Conservation (phyloP, 2,888 invertebrate genomes). For the Coecobrya sp. region DNA sequence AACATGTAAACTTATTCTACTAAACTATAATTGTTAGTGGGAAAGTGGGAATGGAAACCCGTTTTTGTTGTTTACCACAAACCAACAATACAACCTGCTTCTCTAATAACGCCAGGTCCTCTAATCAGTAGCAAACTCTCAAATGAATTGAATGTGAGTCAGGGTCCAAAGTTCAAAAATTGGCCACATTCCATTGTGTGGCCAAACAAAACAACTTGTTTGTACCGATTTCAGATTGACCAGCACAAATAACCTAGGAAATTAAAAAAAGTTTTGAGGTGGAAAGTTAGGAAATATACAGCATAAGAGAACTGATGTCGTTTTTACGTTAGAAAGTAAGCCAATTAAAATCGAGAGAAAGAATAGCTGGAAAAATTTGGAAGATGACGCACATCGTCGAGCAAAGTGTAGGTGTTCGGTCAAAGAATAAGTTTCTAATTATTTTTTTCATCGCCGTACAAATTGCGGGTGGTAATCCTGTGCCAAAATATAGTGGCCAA, state of each 20-base stretch:
- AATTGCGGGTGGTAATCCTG: not conserved
- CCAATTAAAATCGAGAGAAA: not conserved
- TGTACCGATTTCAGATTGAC: too few relatives aligned
- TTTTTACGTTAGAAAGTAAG: not conserved
- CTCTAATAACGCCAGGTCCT: too few relatives aligned
- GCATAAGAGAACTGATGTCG: not conserved
- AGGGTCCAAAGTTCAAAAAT: too few relatives aligned
- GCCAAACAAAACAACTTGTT: too few relatives aligned
- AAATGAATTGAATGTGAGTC: too few relatives aligned
- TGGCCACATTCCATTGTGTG: too few relatives aligned
- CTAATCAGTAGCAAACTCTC: too few relatives aligned
- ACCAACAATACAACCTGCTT: not conserved
- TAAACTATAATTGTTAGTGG: not conserved
- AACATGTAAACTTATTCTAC: too few relatives aligned
- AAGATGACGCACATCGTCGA: not conserved
- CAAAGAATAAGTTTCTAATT: not conserved
- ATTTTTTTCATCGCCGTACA: not conserved
- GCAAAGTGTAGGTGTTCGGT: not conserved
- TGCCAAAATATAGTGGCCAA: not conserved
- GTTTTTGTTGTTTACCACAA: slow-evolving; percentile 5
- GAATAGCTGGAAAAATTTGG: not conserved
- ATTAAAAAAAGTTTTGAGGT: not conserved
- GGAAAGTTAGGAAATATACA: not conserved
- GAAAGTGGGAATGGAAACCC: not conserved
- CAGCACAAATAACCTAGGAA: not conserved